Evolutionary conservation across 2,113 vertebrate genomes (phyloP).

Genomic region (Silurus asotus): DNA sequence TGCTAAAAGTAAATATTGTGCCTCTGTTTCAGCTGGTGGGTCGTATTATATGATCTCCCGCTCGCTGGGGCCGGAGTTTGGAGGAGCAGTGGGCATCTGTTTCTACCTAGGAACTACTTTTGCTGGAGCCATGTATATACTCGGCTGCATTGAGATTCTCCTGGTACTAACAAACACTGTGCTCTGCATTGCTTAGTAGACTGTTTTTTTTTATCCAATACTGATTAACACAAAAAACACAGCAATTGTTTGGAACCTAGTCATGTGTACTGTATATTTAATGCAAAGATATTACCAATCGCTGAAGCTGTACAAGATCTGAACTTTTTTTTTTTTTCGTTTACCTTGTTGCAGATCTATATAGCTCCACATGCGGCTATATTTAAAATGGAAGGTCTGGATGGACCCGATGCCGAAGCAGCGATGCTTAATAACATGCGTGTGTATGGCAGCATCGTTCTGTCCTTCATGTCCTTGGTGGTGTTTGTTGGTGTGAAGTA

Average conservation of each 20-base stretch:
- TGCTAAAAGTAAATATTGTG: background rate
- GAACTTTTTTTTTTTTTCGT: background rate
- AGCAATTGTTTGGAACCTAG: background rate
- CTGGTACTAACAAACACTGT: constrained; percentile 75
- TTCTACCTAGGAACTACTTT: constrained; percentile 99
- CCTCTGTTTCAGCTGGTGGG: constrained; percentile 82
- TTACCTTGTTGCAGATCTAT: constrained; percentile 79
- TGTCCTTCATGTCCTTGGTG: constrained; percentile 89
- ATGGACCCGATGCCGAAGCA: constrained; percentile 77
- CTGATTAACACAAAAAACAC: background rate
- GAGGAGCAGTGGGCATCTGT: constrained; percentile 95
- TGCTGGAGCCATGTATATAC: constrained; percentile 97
- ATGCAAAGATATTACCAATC: background rate
- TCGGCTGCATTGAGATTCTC: constrained; percentile 96
- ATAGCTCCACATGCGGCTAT: constrained; percentile 91
- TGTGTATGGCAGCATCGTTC: constrained; percentile 91
- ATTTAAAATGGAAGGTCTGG: constrained; percentile 91
- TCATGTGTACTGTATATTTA: background rate
- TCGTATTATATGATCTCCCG: constrained; percentile 99
- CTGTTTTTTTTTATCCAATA: background rate
- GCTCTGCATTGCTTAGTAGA: background rate
- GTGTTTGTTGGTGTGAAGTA: constrained; percentile 98
- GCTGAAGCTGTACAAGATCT: background rate
- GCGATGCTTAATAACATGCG: constrained; percentile 98
- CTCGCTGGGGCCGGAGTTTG: constrained; percentile 95